Conservation (phyloP, 1,140 invertebrate genomes). For the Doryteuthis pealeii region DNA sequence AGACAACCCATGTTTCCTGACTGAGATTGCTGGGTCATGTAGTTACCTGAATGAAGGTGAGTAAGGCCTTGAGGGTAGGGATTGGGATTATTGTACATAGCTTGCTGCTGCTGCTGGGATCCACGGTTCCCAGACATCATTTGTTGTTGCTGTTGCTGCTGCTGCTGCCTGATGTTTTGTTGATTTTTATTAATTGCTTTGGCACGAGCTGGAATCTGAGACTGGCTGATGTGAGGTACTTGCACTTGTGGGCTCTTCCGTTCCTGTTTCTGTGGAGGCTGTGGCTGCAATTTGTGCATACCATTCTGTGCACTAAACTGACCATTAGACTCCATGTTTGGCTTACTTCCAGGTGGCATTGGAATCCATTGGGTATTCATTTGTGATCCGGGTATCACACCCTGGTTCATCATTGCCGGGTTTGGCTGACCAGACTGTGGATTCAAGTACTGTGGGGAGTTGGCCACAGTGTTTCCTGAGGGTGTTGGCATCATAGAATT, state of each 20-base stretch:
- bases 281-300: constrained; percentile 19
- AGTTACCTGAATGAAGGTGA: constrained; percentile 13
- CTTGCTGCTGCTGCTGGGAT: constrained; percentile 28
- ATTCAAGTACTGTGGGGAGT: background rate
- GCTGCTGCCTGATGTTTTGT: constrained; percentile 33
- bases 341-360: background rate
- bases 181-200: constrained; percentile 45
- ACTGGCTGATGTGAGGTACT: constrained; percentile 58
- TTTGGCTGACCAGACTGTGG: background rate
- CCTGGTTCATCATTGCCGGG: background rate
- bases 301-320: background rate
- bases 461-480: background rate
- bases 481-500: background rate
- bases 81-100: constrained; percentile 30
- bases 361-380: background rate
- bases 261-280: constrained; percentile 40
- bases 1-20: constrained; percentile 12
- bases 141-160: constrained; percentile 25
- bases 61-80: constrained; percentile 25
- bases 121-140: constrained; percentile 22
- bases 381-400: background rate
- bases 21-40: constrained; percentile 5
- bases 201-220: constrained; percentile 54
- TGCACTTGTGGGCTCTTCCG: constrained; percentile 54
- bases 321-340: background rate